Conservation (phyloP, 2,888 invertebrate genomes). For the Polymixis flavicincta region DNA sequence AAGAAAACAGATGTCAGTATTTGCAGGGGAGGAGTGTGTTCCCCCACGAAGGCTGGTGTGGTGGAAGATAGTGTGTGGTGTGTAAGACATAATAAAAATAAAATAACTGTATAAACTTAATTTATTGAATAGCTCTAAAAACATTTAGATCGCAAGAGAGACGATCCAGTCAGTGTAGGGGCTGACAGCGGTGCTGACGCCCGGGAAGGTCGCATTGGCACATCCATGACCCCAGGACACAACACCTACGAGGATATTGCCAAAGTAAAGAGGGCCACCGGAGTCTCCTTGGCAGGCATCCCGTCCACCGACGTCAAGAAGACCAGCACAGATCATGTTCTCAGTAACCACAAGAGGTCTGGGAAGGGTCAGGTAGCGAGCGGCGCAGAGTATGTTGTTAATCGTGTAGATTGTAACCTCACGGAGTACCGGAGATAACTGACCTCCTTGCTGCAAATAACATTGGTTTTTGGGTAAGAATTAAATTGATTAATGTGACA, state of each 20-base stretch:
- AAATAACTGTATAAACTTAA: not conserved
- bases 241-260: conserved; percentile 81
- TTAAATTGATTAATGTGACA: not conserved
- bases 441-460: conserved; percentile 48
- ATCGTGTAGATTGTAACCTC: conserved; percentile 50
- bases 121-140: not conserved
- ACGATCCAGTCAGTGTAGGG: conserved; percentile 77
- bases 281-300: conserved; percentile 86
- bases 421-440: conserved; percentile 38
- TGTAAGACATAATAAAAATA: not conserved
- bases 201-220: conserved; percentile 83
- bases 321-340: conserved; percentile 83
- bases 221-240: conserved; percentile 88
- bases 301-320: conserved; percentile 72
- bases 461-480: not conserved
- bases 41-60: not conserved
- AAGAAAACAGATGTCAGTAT: not conserved
- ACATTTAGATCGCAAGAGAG: not conserved
- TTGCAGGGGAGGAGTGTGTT: not conserved
- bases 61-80: not conserved
- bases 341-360: conserved; percentile 66
- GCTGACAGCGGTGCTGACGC: conserved; percentile 84
- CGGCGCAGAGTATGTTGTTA: conserved; percentile 39
- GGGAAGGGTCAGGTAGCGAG: conserved; percentile 38
- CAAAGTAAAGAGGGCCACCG: conserved; percentile 86